These are phyloP conservation scores for Morone saxatilis DNA, from an alignment of 2,113 vertebrate species.

Conservation along the genomic window DNA sequence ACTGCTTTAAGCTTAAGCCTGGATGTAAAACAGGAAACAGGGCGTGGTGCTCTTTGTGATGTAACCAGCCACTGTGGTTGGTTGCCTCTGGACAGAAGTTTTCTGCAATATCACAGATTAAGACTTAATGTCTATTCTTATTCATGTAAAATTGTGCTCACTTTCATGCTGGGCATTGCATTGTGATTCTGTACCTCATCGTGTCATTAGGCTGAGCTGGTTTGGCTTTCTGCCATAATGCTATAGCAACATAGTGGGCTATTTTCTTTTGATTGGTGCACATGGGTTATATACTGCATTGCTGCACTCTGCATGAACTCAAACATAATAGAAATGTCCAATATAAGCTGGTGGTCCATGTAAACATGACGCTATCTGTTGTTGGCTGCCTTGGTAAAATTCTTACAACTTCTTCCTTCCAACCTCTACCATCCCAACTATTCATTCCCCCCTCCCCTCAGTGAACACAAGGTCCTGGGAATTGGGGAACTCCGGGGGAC, in stretches of 20 bases:
- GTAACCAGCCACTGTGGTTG: not conserved
- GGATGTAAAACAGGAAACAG: slow-evolving; percentile 13
- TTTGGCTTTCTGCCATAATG: slow-evolving; percentile 6
- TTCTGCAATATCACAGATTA: not conserved
- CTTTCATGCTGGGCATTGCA: not conserved
- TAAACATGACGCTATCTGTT: slow-evolving; percentile 18
- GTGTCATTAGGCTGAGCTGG: not conserved
- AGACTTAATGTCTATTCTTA: not conserved
- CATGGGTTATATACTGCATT: not conserved
- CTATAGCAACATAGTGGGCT: slow-evolving; percentile 7
- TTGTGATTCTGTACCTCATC: slow-evolving; percentile 19
- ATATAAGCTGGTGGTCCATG: not conserved
- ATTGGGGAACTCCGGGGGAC: slow-evolving; percentile 65
- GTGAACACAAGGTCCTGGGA: slow-evolving; percentile 79
- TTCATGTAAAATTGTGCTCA: not conserved
- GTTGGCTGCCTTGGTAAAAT: slow-evolving; percentile 16
- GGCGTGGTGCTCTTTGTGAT: not conserved
- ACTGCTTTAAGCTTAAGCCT: not conserved
- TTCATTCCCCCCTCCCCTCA: slow-evolving; percentile 12
- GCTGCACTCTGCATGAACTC: not conserved
- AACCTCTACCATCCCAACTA: slow-evolving; percentile 25
- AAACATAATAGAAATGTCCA: not conserved
- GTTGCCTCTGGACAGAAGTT: too few species aligned
- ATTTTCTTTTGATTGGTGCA: not conserved
- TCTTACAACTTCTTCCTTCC: slow-evolving; percentile 16